Percentiles rank a stretch among this genome's conserved stretches.
phyloP scores from a whole-genome alignment of 2,888 invertebrate species.

The Tachina grossa region DNA sequence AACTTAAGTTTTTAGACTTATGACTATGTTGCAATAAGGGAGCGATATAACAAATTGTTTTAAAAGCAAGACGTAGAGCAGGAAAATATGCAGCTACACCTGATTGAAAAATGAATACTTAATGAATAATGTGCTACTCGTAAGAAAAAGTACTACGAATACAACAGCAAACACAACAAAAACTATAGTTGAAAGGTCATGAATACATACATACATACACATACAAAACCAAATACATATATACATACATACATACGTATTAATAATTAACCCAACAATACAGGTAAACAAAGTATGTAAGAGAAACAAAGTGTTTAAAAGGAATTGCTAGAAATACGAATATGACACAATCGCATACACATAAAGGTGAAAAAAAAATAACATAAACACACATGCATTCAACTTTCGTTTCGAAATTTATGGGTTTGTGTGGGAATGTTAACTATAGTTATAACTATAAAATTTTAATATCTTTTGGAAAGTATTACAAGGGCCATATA shows the following conservation, averaged over 20 bases:
- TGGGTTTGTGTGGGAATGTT: neutral
- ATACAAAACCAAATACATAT: neutral
- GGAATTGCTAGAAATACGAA: neutral
- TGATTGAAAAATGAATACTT: constrained; percentile 46
- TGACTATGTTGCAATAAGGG: no score
- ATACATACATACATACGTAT: neutral
- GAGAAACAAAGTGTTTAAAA: constrained; percentile 19
- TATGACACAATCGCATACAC: neutral
- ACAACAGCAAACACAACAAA: constrained; percentile 36
- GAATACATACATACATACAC: constrained; percentile 24
- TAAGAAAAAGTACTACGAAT: neutral
- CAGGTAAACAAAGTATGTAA: constrained; percentile 15
- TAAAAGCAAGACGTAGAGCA: neutral
- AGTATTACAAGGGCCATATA: constrained; percentile 29
- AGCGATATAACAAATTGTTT: neutral
- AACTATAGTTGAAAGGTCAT: constrained; percentile 56
- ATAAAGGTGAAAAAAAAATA: neutral
- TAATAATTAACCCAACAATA: constrained; percentile 11
- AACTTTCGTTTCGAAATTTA: neutral
- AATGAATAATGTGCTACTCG: constrained; percentile 51
- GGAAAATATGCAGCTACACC: constrained; percentile 29
- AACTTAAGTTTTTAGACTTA: no score
- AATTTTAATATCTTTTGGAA: constrained; percentile 34
- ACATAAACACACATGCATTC: no score
- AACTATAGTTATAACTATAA: neutral